Base-by-base conservation (phyloP, 2,113 vertebrate genomes). In the Isichthys henryi region DNA sequence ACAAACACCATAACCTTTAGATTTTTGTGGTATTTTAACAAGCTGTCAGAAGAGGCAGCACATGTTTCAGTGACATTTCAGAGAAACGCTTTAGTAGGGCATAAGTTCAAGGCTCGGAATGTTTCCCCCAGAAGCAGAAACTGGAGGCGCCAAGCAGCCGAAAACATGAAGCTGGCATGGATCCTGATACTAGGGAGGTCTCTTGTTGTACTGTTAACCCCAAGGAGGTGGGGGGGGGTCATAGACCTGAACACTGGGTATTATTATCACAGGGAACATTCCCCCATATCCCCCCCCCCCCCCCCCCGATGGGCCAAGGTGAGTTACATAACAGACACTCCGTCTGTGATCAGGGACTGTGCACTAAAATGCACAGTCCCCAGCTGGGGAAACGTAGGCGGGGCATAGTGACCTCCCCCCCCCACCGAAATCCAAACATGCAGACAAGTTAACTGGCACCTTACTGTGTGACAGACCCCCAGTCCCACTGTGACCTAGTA, bases 181-280 rank as follows among this genome's bases (percentile, higher is more conserved):
- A 31, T 43, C 17, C 74, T 8, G 35, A 43, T 19, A 85, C 21
- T 5, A 13, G 27, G 62, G 62, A 5, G 62, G 62, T 31, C 27
- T 31, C 62, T 0, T 49, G 8, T 45, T 49, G 46, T 85, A 8
- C 82, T 3, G 2, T 46, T 9, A 62, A 9, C 48, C 39, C 19
- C 5, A 23, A 3, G 62, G 89, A 83, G 31, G 53, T n/a, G 48
- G 48, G 6, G 7, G 50, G 5, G 3, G 21, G 52, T 58, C 58
- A 84, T 23, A 31, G 23, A 89, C 39, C 39, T 31, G 35, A 48
- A 48, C 88, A n/a, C 31, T 48, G 52, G 15, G 43, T 89, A 89
- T 93, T 92, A 93, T 93, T 94, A 91, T 92, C 91, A 91, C 90
- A 88, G 87, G 89, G 83, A 92, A 92, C 93, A 94, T 93, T 94